Conservation (phyloP, 2,888 invertebrate species). For the Zhuqinia jingwanae region DNA sequence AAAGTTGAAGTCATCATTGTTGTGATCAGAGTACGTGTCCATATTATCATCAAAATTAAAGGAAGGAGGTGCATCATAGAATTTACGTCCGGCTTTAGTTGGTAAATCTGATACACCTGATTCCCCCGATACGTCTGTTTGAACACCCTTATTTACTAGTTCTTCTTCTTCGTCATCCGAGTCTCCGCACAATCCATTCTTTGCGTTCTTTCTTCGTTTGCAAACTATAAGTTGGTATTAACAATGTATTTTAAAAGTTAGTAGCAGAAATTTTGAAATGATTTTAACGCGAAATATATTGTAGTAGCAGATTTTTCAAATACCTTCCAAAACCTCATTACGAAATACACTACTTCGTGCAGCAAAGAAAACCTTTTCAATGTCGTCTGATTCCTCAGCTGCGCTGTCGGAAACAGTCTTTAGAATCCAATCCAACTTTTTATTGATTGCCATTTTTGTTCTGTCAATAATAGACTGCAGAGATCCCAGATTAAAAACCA, state of each 20-base stretch:
- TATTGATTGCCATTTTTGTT: conserved; percentile 66
- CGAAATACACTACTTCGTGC: conserved; percentile 58
- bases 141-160: conserved; percentile 61
- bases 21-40: conserved; percentile 69
- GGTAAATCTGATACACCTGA: conserved; percentile 55
- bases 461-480: conserved; percentile 68
- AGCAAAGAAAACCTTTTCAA: conserved; percentile 69
- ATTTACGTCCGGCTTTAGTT: conserved; percentile 65
- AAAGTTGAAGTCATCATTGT: conserved; percentile 66
- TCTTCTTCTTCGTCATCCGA: conserved; percentile 67
- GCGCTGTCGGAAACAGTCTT: conserved; percentile 63
- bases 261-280: neutral
- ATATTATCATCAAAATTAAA: conserved; percentile 59
- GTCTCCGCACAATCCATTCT: conserved; percentile 53
- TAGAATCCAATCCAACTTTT: conserved; percentile 67
- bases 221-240: conserved; percentile 61
- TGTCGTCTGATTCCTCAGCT: conserved; percentile 66
- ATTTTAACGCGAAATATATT: conserved; percentile 18
- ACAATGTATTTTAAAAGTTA: too few relatives aligned
- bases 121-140: conserved; percentile 62
- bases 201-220: conserved; percentile 59
- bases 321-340: conserved; percentile 67
- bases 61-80: conserved; percentile 48
- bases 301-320: too few relatives aligned
- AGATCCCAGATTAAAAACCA: conserved; percentile 69